These are phyloP conservation scores for Ditula angustiorana DNA, from an alignment of 2,888 invertebrate genomes.

Conservation along the genomic window DNA sequence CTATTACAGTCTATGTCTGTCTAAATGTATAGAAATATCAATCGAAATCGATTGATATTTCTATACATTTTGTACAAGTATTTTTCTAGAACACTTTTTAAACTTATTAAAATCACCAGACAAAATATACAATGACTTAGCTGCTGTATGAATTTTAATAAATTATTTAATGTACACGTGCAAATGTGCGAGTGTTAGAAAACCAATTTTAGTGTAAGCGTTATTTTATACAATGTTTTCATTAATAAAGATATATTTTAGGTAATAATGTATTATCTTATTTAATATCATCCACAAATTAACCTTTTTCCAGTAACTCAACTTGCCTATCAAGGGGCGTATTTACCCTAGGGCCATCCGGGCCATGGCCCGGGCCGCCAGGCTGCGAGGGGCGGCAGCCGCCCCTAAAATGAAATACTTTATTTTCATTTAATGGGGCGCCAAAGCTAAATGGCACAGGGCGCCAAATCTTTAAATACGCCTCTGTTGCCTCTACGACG, in stretches of 20 bases:
- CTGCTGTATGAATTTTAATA: slow-evolving; percentile 16
- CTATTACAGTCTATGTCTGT: background rate
- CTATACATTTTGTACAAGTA: background rate
- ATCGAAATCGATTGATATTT: too few species aligned
- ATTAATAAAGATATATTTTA: slow-evolving; percentile 58
- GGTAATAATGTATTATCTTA: slow-evolving; percentile 40
- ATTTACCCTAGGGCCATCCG: too few species aligned
- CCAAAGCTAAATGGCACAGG: too few species aligned
- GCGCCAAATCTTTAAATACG: too few species aligned
- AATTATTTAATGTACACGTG: slow-evolving; percentile 21
- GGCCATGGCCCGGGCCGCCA: too few species aligned
- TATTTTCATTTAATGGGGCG: too few species aligned
- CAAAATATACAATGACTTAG: background rate
- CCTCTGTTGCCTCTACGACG: too few species aligned
- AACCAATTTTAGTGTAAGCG: slow-evolving; percentile 59
- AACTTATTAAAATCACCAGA: background rate
- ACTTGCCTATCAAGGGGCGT: background rate
- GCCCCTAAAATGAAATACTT: too few species aligned
- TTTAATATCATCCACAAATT: background rate
- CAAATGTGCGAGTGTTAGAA: slow-evolving; percentile 32
- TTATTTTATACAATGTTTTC: slow-evolving; percentile 62
- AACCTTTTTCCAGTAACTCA: background rate
- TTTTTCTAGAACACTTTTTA: slow-evolving; percentile 10
- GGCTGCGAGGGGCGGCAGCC: too few species aligned
- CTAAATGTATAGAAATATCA: background rate